Base-by-base conservation (phyloP, 64 coral and sea anemone genomes). In the Trachythela sp. region DNA sequence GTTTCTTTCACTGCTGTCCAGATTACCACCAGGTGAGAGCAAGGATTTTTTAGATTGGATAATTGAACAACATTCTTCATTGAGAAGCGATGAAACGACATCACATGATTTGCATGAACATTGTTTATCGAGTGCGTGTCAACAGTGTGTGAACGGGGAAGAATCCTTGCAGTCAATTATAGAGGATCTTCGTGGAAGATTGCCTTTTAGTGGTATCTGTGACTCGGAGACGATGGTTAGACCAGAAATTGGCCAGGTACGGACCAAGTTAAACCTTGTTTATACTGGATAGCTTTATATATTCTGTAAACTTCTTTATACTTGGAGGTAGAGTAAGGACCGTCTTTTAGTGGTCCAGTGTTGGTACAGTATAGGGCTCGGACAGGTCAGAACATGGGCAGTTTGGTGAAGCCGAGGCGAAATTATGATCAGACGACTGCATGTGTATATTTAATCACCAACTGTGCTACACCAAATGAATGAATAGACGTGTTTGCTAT, bases 31-130 rank as follows among this genome's bases (percentile, higher is more conserved):
- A 4, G 54, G 31, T 26, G 49, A 88, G 11, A 70, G 89, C 5
- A 83, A 48, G 49, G 83, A 89, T 87, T 97, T 97, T 27, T 26
- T 97, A 9, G 42, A 88, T 9, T 97, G 95, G 95, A 87, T 97
- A 9, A 8, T 83, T 8, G 31, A 97, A 39, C 89, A 92, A 13
- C 85, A 92, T 32, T 89, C 22, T 35, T 1, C 10, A 20, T 40
- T 59, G 29, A 45, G 52, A 20, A 58, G 34, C 76, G 34, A 50
- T 24, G 48, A 68, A 24, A 89, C 37, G 17, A 27, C 11, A 67
- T 33, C 30, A 24, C 84, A 41, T 33, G 71, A 42, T 24, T 77
- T 4, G 14, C 49, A 48, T 54, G 67, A 60, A 48, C 88, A 14
- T 64, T 5, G 20, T 64, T 64, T 64, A n/a, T 64, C 56, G 8